Evolutionary conservation across 64 coral and sea anemone species (phyloP).

Genomic region (Actinia equina): DNA sequence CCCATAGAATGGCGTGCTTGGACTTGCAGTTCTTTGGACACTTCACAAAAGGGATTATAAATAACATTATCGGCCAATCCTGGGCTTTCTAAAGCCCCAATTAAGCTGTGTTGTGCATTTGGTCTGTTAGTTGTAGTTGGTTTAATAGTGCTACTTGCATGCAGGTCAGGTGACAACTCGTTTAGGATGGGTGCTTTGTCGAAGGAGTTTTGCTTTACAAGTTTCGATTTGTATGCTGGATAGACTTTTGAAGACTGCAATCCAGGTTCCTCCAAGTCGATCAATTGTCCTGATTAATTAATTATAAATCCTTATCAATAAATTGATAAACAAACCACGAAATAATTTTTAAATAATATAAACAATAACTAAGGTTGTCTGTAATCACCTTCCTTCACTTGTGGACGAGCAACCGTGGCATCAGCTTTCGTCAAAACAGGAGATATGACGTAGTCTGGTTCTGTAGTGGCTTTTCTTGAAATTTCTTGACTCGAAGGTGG

Average conservation of each 20-base stretch:
- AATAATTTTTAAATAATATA: not conserved
- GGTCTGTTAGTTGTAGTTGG: not conserved
- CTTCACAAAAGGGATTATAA: not conserved
- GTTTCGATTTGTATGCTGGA: not conserved
- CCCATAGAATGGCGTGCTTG: not conserved
- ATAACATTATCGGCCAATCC: not conserved
- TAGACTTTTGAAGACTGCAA: not conserved
- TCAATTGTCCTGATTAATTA: not conserved
- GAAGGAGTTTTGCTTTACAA: not conserved
- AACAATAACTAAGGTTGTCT: not conserved
- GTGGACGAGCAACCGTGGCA: not conserved
- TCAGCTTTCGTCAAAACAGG: not conserved
- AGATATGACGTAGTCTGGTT: constrained; percentile 2
- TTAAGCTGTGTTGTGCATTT: constrained; percentile 1
- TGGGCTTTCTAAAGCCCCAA: not conserved
- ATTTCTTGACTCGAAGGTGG: not conserved
- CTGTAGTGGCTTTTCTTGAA: not conserved
- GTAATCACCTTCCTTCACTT: not conserved
- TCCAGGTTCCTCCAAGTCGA: not conserved
- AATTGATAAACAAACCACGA: not conserved
- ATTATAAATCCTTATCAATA: not conserved
- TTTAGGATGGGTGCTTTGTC: not conserved
- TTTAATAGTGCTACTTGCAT: not conserved
- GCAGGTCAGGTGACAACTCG: not conserved
- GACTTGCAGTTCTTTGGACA: too few relatives aligned